Evolutionary conservation across 2,888 invertebrate genomes (phyloP).

Genomic region (Syrphus vitripennis): DNA sequence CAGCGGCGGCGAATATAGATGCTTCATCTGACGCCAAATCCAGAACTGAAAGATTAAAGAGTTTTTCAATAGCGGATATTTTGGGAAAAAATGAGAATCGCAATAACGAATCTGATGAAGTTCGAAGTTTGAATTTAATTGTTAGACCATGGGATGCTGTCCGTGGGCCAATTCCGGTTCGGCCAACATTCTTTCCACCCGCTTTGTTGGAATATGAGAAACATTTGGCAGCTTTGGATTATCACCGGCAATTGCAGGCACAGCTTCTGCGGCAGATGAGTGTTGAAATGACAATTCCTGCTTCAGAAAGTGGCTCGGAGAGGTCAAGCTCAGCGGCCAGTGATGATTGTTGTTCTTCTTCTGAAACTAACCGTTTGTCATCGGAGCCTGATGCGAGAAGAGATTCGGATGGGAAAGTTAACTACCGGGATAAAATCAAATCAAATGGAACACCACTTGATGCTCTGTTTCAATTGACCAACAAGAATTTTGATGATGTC

Average conservation of each 20-base stretch:
- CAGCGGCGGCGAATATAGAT: background rate
- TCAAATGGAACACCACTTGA: slow-evolving; percentile 91
- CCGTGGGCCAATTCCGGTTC: slow-evolving; percentile 82
- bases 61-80: slow-evolving; percentile 95
- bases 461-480: slow-evolving; percentile 98
- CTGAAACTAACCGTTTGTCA: slow-evolving; percentile 82
- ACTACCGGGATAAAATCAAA: slow-evolving; percentile 76
- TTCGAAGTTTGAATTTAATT: slow-evolving; percentile 80
- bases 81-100: slow-evolving; percentile 85
- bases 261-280: slow-evolving; percentile 82
- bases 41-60: slow-evolving; percentile 92
- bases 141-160: slow-evolving; percentile 92
- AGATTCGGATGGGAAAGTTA: slow-evolving; percentile 67
- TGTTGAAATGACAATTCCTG: slow-evolving; percentile 79
- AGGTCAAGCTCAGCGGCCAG: slow-evolving; percentile 87
- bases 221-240: slow-evolving; percentile 83
- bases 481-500: slow-evolving; percentile 97
- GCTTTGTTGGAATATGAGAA: slow-evolving; percentile 86
- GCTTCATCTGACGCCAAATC: slow-evolving; percentile 79
- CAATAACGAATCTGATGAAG: slow-evolving; percentile 36
- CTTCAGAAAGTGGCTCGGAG: slow-evolving; percentile 87
- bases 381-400: slow-evolving; percentile 70
- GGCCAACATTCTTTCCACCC: slow-evolving; percentile 80
- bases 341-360: slow-evolving; percentile 88
- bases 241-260: slow-evolving; percentile 83